Conservation (phyloP, 2,888 invertebrate genomes). For the Bombyx huttoni region DNA sequence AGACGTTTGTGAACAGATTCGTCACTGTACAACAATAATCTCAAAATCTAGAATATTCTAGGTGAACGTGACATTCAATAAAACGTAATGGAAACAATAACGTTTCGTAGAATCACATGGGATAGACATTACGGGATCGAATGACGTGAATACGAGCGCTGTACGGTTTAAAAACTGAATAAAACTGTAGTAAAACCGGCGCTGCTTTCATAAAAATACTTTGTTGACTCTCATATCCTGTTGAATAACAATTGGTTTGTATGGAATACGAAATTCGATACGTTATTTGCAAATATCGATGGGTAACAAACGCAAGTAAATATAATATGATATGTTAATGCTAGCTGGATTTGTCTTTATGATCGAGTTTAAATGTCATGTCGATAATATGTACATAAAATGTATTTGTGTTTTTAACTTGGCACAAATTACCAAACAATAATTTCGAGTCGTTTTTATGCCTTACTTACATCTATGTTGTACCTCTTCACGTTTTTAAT, state of each 20-base stretch:
- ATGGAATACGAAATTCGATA: neutral
- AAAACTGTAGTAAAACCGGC: neutral
- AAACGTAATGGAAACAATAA: neutral
- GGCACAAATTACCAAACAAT: too few relatives aligned
- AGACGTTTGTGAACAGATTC: too few relatives aligned
- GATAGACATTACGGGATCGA: neutral
- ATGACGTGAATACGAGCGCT: neutral
- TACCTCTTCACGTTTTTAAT: too few relatives aligned
- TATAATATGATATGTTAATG: neutral
- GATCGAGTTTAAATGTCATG: too few relatives aligned
- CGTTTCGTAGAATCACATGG: too few relatives aligned
- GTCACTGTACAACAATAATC: too few relatives aligned
- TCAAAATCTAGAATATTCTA: neutral
- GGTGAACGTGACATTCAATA: neutral
- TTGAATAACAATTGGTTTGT: neutral
- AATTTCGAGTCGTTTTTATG: too few relatives aligned
- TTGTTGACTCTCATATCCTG: constrained; percentile 6
- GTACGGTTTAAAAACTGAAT: neutral
- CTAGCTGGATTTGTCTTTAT: too few relatives aligned
- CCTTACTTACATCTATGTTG: too few relatives aligned
- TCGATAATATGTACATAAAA: too few relatives aligned
- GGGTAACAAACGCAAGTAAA: neutral
- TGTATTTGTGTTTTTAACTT: too few relatives aligned
- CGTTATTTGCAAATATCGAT: neutral
- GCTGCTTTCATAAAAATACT: constrained; percentile 11